Evolutionary conservation across 53 echinoderm and acorn worm species (phyloP), one percentile per base, ranked within the genome.

Genomic region (Luidia sarsii): DNA sequence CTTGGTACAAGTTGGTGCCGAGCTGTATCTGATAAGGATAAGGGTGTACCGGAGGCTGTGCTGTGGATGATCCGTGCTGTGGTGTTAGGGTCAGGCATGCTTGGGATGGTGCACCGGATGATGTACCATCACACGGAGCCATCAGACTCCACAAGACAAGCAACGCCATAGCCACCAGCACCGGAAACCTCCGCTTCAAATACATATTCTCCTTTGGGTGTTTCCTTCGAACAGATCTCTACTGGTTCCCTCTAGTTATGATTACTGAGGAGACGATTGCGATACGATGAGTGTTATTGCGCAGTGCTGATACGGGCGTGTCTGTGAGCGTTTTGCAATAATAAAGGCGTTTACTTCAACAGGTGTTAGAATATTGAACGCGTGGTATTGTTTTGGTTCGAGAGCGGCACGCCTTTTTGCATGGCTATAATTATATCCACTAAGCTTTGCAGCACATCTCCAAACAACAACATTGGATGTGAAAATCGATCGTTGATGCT

Each of bases 351-450:
- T 11, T 4, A 10, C 11, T 31, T 56, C 74, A 74, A 56, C 39
- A 57, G 38, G 74, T 57, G 74, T 74, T 37, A 74, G 41, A 35
- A 56, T 74, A 74, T 74, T 20, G 74, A 74, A 1, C 50, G 39
- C 31, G 1, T 30, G 27, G n/a, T n/a, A n/a, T n/a, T n/a, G n/a
- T n/a, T n/a, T n/a, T n/a, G n/a, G n/a, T n/a, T n/a, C n/a, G n/a
- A n/a, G n/a, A n/a, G n/a, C n/a, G n/a, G n/a, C n/a, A n/a, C n/a
- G n/a, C n/a, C n/a, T n/a, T n/a, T n/a, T n/a, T n/a, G n/a, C n/a
- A n/a, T n/a, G n/a, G n/a, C n/a, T n/a, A n/a, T n/a, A n/a, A n/a
- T n/a, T n/a, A n/a, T n/a, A n/a, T n/a, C n/a, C n/a, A n/a, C n/a
- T n/a, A n/a, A n/a, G n/a, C n/a, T n/a, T n/a, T n/a, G n/a, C n/a